Evolutionary conservation across 2,113 vertebrate species (phyloP).

Genomic region (Notarius quadriscutis): DNA sequence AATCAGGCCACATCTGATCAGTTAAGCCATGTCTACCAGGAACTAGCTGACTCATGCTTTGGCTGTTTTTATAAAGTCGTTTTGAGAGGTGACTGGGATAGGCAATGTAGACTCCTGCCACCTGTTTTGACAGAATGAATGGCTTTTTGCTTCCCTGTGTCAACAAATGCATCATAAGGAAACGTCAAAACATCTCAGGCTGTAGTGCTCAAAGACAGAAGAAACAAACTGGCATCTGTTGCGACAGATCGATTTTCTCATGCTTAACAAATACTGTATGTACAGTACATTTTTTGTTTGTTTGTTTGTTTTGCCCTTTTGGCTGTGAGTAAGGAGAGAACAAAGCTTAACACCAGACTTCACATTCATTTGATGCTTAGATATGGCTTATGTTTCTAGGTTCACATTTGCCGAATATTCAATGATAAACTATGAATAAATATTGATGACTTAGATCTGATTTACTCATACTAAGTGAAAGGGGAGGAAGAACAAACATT

Average conservation of each 20-base stretch:
- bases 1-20: conserved; percentile 6
- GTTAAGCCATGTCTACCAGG: background rate
- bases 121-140: conserved; percentile 19
- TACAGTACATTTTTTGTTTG: background rate
- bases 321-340: background rate
- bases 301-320: conserved; percentile 8
- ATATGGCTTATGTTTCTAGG: background rate
- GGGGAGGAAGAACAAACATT: background rate
- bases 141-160: conserved; percentile 20
- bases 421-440: conserved; percentile 2
- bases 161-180: conserved; percentile 34
- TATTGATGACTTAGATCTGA: background rate
- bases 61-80: conserved; percentile 7
- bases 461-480: conserved; percentile 10
- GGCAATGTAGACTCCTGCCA: background rate
- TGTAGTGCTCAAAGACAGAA: background rate
- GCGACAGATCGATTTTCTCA: background rate
- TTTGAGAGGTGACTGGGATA: background rate
- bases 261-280: conserved; percentile 9
- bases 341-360: background rate
- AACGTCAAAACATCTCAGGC: conserved; percentile 15
- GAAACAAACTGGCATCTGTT: background rate
- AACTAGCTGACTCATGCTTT: conserved; percentile 17
- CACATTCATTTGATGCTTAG: background rate
- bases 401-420: background rate